A percentile compares a stretch with the other conserved stretches of the same genome.
These are phyloP conservation scores for Trachythela sp. DNA, from an alignment of 64 coral and sea anemone genomes.

Conservation along the genomic window DNA sequence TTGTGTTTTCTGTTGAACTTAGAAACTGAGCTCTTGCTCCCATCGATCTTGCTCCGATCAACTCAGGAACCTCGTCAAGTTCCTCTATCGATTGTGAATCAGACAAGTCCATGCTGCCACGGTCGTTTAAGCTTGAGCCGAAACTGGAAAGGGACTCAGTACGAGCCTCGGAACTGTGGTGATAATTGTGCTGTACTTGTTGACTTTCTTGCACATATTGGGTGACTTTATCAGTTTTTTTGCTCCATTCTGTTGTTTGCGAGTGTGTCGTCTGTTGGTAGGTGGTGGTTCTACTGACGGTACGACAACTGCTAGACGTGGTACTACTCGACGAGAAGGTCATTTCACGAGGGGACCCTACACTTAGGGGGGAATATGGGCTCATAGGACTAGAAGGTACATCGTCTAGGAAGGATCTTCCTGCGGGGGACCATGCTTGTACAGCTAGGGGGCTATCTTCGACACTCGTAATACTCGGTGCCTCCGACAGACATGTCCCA, in stretches of 20 bases:
- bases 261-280: not conserved
- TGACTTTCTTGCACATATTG: not conserved
- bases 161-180: not conserved
- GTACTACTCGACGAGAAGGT: not conserved
- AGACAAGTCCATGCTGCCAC: not conserved
- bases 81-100: conserved; percentile 13
- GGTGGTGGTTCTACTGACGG: not conserved
- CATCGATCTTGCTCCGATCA: conserved; percentile 51
- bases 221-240: not conserved
- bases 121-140: not conserved
- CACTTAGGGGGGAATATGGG: not conserved
- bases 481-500: not conserved
- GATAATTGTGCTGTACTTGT: not conserved
- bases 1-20: conserved; percentile 68
- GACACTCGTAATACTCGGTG: not conserved
- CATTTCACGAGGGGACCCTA: not conserved
- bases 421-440: not conserved
- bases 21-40: conserved; percentile 66
- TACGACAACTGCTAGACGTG: not conserved
- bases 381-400: not conserved
- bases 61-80: not conserved
- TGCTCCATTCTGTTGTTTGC: not conserved
- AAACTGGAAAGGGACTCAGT: not conserved
- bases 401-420: not conserved
- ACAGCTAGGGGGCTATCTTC: not conserved